These are phyloP conservation scores for Heteromyza rotundicornis DNA, from an alignment of 2,888 invertebrate genomes.

Conservation along the genomic window DNA sequence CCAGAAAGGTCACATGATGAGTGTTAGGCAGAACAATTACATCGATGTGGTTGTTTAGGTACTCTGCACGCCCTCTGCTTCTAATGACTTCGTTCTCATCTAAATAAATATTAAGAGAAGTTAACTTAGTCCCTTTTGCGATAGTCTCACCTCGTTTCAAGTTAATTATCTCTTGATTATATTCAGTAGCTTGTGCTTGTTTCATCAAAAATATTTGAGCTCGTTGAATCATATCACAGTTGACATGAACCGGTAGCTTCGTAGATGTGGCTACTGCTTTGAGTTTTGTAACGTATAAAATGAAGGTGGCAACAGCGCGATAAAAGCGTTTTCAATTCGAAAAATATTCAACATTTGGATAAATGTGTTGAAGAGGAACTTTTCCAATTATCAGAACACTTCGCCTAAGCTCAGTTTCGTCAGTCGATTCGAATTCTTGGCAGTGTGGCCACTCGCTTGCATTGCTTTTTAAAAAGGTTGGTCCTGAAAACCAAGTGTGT, in stretches of 20 bases:
- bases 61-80: slow-evolving; percentile 19
- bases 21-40: slow-evolving; percentile 14
- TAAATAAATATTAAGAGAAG: slow-evolving; percentile 21
- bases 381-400: not conserved
- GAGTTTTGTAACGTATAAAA: slow-evolving; percentile 20
- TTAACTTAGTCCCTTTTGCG: slow-evolving; percentile 19
- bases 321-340: slow-evolving; percentile 22
- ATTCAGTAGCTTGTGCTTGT: slow-evolving; percentile 21
- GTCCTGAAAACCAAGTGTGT: slow-evolving; percentile 24
- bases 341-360: slow-evolving; percentile 18
- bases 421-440: not conserved
- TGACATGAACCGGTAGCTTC: not conserved
- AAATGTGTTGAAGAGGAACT: not conserved
- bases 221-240: slow-evolving; percentile 17
- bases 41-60: slow-evolving; percentile 23
- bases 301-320: slow-evolving; percentile 19
- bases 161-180: slow-evolving; percentile 18
- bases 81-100: slow-evolving; percentile 23
- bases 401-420: slow-evolving; percentile 8
- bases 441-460: slow-evolving; percentile 17
- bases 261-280: slow-evolving; percentile 6
- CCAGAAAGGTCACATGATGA: slow-evolving; percentile 24
- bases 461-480: not conserved
- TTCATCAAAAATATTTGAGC: slow-evolving; percentile 20
- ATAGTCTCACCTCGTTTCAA: slow-evolving; percentile 21